These are phyloP conservation scores for Rhynchotus rufescens DNA, from an alignment of 2,797 vertebrate species.

Conservation along the genomic window DNA sequence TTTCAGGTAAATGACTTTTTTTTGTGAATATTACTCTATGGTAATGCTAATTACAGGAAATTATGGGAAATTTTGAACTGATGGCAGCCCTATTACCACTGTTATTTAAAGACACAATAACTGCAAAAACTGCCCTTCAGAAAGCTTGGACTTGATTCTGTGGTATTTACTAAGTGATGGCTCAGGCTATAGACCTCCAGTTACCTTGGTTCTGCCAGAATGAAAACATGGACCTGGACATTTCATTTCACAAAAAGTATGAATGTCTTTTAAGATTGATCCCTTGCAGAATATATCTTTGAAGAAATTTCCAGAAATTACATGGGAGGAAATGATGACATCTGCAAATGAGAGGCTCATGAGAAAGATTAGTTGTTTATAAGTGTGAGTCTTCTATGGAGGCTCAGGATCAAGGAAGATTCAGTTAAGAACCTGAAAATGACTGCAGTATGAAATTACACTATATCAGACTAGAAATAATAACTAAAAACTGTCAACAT, in stretches of 20 bases:
- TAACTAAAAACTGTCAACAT: not conserved
- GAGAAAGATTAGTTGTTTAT: not conserved
- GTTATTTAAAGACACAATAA: not conserved
- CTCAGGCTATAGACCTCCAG: not conserved
- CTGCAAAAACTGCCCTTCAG: not conserved
- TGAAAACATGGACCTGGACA: not conserved
- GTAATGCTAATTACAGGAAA: not conserved
- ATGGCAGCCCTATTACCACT: not conserved
- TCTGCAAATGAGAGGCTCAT: not conserved
- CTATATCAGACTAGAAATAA: not conserved
- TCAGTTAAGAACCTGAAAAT: slow-evolving; percentile 2
- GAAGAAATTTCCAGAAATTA: not conserved
- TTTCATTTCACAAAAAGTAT: not conserved
- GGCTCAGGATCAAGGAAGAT: not conserved
- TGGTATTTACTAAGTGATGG: not conserved
- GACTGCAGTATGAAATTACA: not conserved
- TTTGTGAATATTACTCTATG: not conserved
- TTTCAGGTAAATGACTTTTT: not conserved
- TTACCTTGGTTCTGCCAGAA: not conserved
- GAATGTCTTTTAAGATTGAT: not conserved
- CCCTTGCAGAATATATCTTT: not conserved
- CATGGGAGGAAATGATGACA: not conserved
- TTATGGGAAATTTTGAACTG: not conserved
- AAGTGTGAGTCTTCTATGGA: not conserved
- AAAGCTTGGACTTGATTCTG: not conserved